A percentile compares a stretch with the other conserved stretches of the same genome.
Evolutionary conservation across 2,888 invertebrate species (phyloP).

Genomic region (Scelioninae gen. 2): DNA sequence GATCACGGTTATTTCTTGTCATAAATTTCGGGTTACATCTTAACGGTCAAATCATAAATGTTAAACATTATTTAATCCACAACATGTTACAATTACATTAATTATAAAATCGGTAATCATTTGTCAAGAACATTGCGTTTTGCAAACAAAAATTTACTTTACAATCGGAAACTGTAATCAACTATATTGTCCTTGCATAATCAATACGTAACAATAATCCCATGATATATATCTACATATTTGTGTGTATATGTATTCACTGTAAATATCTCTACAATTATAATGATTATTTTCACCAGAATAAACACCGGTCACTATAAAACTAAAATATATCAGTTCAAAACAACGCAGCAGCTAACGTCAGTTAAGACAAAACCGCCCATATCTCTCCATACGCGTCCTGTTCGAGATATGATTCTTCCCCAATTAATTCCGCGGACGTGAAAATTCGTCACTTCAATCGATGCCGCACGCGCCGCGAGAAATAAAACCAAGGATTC

Average conservation of each 20-base stretch:
- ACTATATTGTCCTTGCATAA: slow-evolving; percentile 34
- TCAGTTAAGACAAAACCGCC: not conserved
- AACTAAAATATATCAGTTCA: no score
- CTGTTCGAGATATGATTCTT: not conserved
- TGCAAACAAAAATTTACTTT: slow-evolving; percentile 15
- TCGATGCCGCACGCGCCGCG: no score
- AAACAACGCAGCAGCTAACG: slow-evolving; percentile 1
- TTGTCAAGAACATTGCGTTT: not conserved
- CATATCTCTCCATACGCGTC: not conserved
- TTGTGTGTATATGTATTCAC: not conserved
- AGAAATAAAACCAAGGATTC: no score
- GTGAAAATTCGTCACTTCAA: no score
- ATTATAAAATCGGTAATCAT: slow-evolving; percentile 16
- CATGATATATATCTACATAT: slow-evolving; percentile 3
- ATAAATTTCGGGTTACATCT: not conserved
- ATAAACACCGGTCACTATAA: slow-evolving; percentile 31
- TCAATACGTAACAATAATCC: slow-evolving; percentile 39
- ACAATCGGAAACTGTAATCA: slow-evolving; percentile 23
- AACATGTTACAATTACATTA: slow-evolving; percentile 1
- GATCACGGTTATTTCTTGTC: not conserved
- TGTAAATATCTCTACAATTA: slow-evolving; percentile 31
- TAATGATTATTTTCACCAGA: slow-evolving; percentile 44
- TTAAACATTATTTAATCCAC: not conserved
- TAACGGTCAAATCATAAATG: not conserved
- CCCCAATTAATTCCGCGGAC: no score